Percentiles rank a stretch among this genome's conserved stretches.
Conservation (phyloP, 1,140 invertebrate genomes). For the Bursaphelenchus mucronatus region DNA sequence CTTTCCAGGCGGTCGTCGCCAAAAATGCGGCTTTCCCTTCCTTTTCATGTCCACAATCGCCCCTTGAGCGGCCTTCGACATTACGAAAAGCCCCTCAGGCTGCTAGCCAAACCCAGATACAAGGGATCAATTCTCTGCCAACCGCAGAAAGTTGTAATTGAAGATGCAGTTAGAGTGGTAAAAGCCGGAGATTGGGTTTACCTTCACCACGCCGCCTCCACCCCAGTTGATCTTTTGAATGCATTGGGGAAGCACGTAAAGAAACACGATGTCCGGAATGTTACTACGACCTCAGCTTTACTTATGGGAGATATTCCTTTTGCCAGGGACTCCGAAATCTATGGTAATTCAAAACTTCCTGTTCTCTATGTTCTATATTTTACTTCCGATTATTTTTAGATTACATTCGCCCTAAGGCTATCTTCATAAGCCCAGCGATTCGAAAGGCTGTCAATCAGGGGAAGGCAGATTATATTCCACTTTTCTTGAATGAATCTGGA, state of each 20-base stretch:
- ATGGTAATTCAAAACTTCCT: constrained; percentile 7
- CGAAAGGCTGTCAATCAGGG: constrained; percentile 27
- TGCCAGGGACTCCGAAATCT: neutral
- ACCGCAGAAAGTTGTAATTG: no score
- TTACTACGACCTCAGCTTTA: constrained; percentile 40
- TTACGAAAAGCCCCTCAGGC: no score
- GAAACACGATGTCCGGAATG: constrained; percentile 20
- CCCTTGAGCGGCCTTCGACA: no score
- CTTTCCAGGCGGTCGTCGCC: no score
- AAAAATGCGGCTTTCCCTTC: no score
- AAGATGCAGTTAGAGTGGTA: no score
- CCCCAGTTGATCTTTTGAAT: constrained; percentile 41
- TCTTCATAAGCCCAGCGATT: constrained; percentile 1
- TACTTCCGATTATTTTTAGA: constrained; percentile 25
- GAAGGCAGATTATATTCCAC: constrained; percentile 78
- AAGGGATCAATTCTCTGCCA: no score
- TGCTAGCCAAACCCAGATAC: no score
- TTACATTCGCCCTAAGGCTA: constrained; percentile 25
- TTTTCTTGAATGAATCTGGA: constrained; percentile 87
- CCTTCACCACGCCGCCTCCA: constrained; percentile 35
- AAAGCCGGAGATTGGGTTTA: constrained; percentile 29
- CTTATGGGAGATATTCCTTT: constrained; percentile 33
- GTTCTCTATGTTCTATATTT: constrained; percentile 19
- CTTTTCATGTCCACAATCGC: no score
- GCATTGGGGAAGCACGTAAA: constrained; percentile 23